phyloP scores from a whole-genome alignment of 2,113 vertebrate genomes.

The Tauraco erythrolophus region DNA sequence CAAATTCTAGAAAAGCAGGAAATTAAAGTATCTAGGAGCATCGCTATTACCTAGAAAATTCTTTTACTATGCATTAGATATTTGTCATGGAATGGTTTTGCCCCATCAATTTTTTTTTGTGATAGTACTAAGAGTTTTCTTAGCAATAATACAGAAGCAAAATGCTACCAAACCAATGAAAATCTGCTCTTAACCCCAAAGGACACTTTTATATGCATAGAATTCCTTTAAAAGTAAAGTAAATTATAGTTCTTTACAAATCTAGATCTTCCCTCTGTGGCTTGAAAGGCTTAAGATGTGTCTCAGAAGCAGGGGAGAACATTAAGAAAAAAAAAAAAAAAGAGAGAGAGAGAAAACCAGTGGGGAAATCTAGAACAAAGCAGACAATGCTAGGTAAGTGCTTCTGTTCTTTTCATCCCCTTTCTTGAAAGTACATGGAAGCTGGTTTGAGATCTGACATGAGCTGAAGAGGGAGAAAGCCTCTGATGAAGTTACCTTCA shows the following conservation, averaged over 20 bases:
- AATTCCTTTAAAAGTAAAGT: neutral
- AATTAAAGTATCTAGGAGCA: neutral
- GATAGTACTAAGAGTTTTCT: neutral
- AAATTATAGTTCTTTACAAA: neutral
- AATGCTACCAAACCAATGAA: neutral
- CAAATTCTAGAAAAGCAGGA: neutral
- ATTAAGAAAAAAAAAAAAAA: neutral
- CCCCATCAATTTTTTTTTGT: neutral
- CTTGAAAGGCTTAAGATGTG: neutral
- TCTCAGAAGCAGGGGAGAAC: neutral
- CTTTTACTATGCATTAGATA: neutral
- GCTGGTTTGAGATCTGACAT: neutral
- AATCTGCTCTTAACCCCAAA: neutral
- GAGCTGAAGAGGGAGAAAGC: neutral
- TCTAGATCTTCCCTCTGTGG: neutral
- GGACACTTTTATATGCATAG: neutral
- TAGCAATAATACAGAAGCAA: neutral
- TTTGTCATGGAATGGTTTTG: neutral
- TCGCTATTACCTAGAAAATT: neutral
- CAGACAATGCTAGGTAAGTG: neutral
- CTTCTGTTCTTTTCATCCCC: neutral
- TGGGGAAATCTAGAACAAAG: neutral
- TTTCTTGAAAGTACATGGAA: neutral
- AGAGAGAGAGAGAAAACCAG: neutral
- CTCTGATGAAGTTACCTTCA: neutral